These are phyloP conservation scores for Ferdinandea cuprea DNA, from an alignment of 2,888 invertebrate species.

Conservation along the genomic window DNA sequence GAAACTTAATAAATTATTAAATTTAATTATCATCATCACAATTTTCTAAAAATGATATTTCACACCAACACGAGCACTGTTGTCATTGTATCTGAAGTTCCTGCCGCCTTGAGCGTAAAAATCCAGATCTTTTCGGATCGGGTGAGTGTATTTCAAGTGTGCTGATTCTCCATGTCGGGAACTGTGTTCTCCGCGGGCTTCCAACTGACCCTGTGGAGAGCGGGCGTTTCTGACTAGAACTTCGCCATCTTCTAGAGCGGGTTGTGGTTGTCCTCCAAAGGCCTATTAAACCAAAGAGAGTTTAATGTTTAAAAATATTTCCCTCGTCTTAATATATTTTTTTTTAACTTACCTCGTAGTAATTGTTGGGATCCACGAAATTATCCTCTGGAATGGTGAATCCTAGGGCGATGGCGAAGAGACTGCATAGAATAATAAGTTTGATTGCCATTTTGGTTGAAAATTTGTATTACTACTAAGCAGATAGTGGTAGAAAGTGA, in stretches of 20 bases:
- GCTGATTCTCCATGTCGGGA: conserved; percentile 7
- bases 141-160: neutral
- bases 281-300: neutral
- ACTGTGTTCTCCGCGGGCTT: conserved; percentile 4
- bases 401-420: too few species aligned
- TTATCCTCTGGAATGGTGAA: too few species aligned
- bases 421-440: too few species aligned
- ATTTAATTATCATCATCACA: neutral
- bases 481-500: too few species aligned
- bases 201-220: conserved; percentile 35
- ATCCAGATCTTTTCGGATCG: conserved; percentile 25
- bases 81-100: conserved; percentile 50
- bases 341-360: neutral
- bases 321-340: too few species aligned
- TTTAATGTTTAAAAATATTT: rapidly evolving
- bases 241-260: neutral
- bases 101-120: conserved; percentile 20
- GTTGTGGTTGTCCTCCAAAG: neutral
- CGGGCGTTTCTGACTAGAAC: conserved; percentile 21
- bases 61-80: conserved; percentile 40
- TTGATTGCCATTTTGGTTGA: too few species aligned
- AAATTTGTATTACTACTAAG: too few species aligned
- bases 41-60: conserved; percentile 32
- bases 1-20: neutral
- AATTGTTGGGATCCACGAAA: too few species aligned